A percentile compares a stretch with the other conserved stretches of the same genome.
These are phyloP conservation scores for Andricus curvator DNA, from an alignment of 2,888 invertebrate species.

Conservation along the genomic window DNA sequence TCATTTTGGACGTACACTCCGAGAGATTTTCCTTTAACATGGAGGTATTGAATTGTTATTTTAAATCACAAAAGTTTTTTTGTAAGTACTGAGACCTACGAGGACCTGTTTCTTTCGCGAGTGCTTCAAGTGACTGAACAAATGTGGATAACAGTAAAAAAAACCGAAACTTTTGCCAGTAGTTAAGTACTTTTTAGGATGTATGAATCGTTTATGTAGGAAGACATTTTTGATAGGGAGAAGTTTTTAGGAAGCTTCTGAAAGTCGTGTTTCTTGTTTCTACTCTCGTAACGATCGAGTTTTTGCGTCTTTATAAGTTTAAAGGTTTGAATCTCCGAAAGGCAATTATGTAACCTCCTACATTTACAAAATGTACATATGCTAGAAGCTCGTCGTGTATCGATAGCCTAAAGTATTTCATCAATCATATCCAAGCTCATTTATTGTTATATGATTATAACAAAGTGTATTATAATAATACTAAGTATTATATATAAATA, in stretches of 20 bases:
- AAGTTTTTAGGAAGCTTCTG: conserved; percentile 20
- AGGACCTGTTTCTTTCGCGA: not conserved
- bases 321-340: conserved; percentile 44
- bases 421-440: conserved; percentile 69
- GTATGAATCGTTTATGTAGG: not conserved
- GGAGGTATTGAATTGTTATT: not conserved
- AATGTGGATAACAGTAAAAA: not conserved
- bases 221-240: not conserved
- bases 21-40: no score
- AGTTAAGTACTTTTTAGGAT: not conserved
- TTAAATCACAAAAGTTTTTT: not conserved
- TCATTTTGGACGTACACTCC: no score
- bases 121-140: not conserved
- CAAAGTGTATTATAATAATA: conserved; percentile 67
- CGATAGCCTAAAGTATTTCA: conserved; percentile 65
- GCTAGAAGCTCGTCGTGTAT: conserved; percentile 55
- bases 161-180: not conserved
- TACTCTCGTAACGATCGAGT: conserved; percentile 44
- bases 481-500: conserved; percentile 66
- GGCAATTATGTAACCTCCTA: conserved; percentile 55
- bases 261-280: conserved; percentile 35
- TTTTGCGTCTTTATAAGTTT: conserved; percentile 44
- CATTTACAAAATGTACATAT: conserved; percentile 55
- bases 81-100: conserved; percentile 4
- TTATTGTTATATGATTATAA: conserved; percentile 69